These are phyloP conservation scores for Misgurnus mizolepis DNA, from an alignment of 2,113 vertebrate species.

Conservation along the genomic window DNA sequence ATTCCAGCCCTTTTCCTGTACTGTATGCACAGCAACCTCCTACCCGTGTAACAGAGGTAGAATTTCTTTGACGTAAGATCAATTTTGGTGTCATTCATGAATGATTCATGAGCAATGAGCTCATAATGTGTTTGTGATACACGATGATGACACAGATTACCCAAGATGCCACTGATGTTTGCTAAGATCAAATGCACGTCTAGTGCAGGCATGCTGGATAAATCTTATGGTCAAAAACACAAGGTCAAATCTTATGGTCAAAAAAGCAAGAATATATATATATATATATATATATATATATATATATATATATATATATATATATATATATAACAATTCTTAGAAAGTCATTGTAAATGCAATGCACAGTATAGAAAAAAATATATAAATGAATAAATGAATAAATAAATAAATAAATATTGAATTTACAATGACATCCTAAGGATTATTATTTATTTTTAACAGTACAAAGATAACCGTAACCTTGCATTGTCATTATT, in stretches of 20 bases:
- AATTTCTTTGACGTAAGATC: constrained; percentile 27
- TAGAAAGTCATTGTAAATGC: no score
- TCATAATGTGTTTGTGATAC: constrained; percentile 32
- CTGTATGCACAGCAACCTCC: background rate
- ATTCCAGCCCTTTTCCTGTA: background rate
- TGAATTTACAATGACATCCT: no score
- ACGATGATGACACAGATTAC: constrained; percentile 22
- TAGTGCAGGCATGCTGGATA: background rate
- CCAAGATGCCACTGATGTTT: background rate
- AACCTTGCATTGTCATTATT: no score
- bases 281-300: no score
- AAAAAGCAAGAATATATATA: background rate
- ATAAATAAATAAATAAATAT: no score
- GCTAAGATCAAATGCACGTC: background rate
- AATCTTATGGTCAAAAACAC: background rate
- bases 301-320: no score
- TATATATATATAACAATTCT: no score
- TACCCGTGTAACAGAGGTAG: constrained; percentile 9
- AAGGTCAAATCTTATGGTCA: no score
- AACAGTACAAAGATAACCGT: no score
- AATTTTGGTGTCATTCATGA: constrained; percentile 28
- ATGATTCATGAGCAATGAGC: constrained; percentile 37
- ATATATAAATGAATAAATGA: no score
- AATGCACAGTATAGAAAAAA: no score
- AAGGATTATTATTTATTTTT: no score